A percentile compares a stretch with the other conserved stretches of the same genome.
phyloP scores from a whole-genome alignment of 53 echinoderm and acorn worm genomes.

The Crossaster papposus region DNA sequence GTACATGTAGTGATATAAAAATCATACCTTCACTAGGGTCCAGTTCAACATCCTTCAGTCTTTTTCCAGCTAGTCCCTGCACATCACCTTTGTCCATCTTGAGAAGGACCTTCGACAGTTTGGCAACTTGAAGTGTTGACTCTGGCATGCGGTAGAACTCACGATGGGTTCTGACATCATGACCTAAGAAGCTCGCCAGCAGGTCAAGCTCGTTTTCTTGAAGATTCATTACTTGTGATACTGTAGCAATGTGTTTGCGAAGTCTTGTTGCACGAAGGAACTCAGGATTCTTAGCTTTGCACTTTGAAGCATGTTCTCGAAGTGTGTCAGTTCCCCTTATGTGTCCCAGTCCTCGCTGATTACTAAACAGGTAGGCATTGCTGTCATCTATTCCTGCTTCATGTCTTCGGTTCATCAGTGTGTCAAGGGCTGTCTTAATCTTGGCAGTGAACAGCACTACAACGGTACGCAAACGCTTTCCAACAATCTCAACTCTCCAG shows the following conservation, averaged over 20 bases:
- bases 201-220: slow-evolving; percentile 76
- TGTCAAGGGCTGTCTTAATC: slow-evolving; percentile 63
- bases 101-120: slow-evolving; percentile 70
- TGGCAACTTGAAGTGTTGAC: slow-evolving; percentile 74
- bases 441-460: slow-evolving; percentile 65
- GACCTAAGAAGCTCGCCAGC: slow-evolving; percentile 72
- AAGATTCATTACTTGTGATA: slow-evolving; percentile 74
- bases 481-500: slow-evolving; percentile 78
- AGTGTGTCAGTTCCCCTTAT: slow-evolving; percentile 68
- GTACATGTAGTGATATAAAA: neutral
- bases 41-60: slow-evolving; percentile 72
- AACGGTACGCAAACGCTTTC: slow-evolving; percentile 71
- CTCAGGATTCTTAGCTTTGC: slow-evolving; percentile 60
- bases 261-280: slow-evolving; percentile 62
- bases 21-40: slow-evolving; percentile 40
- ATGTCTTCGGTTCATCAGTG: slow-evolving; percentile 57
- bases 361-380: slow-evolving; percentile 55
- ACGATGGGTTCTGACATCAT: slow-evolving; percentile 74
- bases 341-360: slow-evolving; percentile 42
- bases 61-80: slow-evolving; percentile 62
- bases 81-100: slow-evolving; percentile 65
- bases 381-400: slow-evolving; percentile 69
- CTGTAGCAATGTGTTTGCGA: slow-evolving; percentile 58
- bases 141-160: slow-evolving; percentile 74
- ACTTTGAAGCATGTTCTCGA: slow-evolving; percentile 49